phyloP scores from a whole-genome alignment of 1,140 invertebrate genomes.

The Brachionus plicatilis region DNA sequence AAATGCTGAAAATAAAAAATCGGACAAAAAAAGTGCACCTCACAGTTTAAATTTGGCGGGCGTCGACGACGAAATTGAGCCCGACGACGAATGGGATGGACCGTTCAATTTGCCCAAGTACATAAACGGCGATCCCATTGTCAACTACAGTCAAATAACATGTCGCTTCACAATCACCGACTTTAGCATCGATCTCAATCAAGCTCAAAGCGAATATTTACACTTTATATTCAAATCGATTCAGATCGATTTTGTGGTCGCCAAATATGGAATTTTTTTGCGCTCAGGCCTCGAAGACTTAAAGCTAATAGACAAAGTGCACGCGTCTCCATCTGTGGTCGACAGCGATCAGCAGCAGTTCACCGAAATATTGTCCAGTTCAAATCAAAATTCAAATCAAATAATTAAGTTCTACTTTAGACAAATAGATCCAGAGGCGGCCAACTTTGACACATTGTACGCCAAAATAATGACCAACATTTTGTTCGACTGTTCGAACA shows the following conservation, averaged over 20 bases:
- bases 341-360: not conserved
- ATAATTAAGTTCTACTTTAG: conserved; percentile 8
- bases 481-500: conserved; percentile 28
- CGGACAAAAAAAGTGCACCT: not conserved
- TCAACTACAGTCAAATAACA: conserved; percentile 31
- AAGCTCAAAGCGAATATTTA: not conserved
- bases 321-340: not conserved
- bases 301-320: conserved; percentile 11
- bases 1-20: not conserved
- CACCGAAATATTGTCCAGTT: conserved; percentile 32
- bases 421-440: not conserved
- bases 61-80: not conserved
- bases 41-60: too few relatives aligned
- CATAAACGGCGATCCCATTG: conserved; percentile 31
- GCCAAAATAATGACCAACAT: not conserved
- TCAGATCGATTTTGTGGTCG: conserved; percentile 23
- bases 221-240: conserved; percentile 32
- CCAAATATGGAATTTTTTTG: conserved; percentile 12
- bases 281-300: conserved; percentile 16
- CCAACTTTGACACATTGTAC: conserved; percentile 16
- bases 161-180: conserved; percentile 6
- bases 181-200: conserved; percentile 25
- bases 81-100: conserved; percentile 27
- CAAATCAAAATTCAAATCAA: not conserved
- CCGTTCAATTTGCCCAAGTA: conserved; percentile 12